Evolutionary conservation across 2,888 invertebrate genomes (phyloP).

Genomic region (Dione vanillae): DNA sequence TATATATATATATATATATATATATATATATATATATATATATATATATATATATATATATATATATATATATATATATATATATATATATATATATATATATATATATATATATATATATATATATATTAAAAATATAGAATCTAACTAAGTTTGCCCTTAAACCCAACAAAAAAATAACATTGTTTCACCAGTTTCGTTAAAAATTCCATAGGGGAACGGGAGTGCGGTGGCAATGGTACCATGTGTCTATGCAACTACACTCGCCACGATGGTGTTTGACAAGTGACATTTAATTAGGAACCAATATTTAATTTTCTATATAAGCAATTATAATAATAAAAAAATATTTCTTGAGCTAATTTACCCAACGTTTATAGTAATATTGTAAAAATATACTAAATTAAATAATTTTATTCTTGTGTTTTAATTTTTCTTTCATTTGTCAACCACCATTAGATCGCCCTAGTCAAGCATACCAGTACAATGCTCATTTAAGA

Average conservation of each 20-base stretch:
- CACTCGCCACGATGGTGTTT: conserved; percentile 46
- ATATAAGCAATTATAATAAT: too few relatives aligned
- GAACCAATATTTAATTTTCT: neutral
- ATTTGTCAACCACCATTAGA: conserved; percentile 32
- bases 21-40: too few relatives aligned
- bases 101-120: neutral
- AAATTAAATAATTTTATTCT: too few relatives aligned
- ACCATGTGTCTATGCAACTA: conserved; percentile 65
- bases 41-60: neutral
- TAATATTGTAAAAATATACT: too few relatives aligned
- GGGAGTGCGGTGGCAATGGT: conserved; percentile 61
- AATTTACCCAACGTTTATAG: too few relatives aligned
- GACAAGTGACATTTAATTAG: conserved; percentile 32
- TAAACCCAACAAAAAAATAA: neutral
- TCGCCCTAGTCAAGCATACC: conserved; percentile 38
- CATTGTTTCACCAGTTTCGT: conserved; percentile 38
- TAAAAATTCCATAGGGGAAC: conserved; percentile 44
- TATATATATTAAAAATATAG: too few relatives aligned
- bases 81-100: neutral
- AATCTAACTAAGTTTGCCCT: neutral
- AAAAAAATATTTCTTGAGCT: too few relatives aligned
- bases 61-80: neutral
- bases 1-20: neutral
- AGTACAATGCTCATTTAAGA: conserved; percentile 57
- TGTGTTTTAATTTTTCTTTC: neutral